phyloP scores from a whole-genome alignment of 2,113 vertebrate species.

The Grammomys surdaster region DNA sequence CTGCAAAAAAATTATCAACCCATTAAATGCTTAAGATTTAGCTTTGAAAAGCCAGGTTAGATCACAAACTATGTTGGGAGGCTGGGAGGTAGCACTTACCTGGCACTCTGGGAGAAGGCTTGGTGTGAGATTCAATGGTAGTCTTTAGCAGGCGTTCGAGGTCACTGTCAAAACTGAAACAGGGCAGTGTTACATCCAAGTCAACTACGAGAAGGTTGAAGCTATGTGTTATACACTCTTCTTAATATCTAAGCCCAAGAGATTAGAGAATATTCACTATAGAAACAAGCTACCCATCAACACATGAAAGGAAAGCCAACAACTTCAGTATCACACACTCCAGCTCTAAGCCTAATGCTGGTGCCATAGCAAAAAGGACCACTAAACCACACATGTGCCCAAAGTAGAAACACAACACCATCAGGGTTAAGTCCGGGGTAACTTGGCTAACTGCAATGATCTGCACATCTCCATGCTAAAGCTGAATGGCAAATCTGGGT shows the following conservation, averaged over 20 bases:
- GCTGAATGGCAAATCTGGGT: neutral
- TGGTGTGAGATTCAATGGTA: slow-evolving; percentile 89
- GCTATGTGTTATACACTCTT: neutral
- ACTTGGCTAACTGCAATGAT: neutral
- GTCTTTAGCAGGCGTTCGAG: slow-evolving; percentile 94
- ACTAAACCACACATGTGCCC: neutral
- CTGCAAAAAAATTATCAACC: slow-evolving; percentile 80
- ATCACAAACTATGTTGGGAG: neutral
- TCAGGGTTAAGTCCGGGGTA: neutral
- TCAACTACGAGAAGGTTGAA: neutral
- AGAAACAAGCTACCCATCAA: neutral
- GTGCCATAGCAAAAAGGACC: neutral
- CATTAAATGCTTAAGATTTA: slow-evolving; percentile 48
- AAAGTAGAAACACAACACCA: neutral
- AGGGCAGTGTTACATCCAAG: slow-evolving; percentile 53
- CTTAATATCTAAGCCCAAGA: neutral
- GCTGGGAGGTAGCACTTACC: slow-evolving; percentile 85
- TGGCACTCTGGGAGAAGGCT: slow-evolving; percentile 86
- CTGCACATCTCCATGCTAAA: neutral
- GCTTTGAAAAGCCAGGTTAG: neutral
- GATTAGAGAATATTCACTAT: neutral
- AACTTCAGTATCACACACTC: fast-evolving
- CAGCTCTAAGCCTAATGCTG: neutral
- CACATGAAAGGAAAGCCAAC: neutral
- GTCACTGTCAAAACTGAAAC: slow-evolving; percentile 92